phyloP scores from a whole-genome alignment of 2,888 invertebrate species.

The Alentia gelatinosa region DNA sequence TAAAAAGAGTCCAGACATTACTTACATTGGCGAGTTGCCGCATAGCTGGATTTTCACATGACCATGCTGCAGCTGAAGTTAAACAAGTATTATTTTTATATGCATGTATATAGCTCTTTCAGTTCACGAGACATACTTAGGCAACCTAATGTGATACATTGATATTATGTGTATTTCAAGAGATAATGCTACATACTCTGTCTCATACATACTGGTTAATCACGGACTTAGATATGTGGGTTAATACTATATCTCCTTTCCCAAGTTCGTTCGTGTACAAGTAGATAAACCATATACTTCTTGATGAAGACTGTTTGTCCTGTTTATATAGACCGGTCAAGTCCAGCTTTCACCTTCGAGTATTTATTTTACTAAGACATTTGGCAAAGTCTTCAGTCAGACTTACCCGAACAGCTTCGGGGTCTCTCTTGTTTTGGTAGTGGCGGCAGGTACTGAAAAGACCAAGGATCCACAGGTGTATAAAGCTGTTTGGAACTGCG shows the following conservation, averaged over 20 bases:
- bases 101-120: too few relatives aligned
- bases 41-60: slow-evolving; percentile 55
- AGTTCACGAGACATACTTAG: too few relatives aligned
- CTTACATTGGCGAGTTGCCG: slow-evolving; percentile 55
- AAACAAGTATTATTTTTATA: background rate
- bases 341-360: background rate
- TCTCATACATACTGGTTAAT: too few relatives aligned
- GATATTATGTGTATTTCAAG: too few relatives aligned
- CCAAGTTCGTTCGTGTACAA: too few relatives aligned
- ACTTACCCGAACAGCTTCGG: background rate
- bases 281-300: too few relatives aligned
- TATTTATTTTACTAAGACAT: background rate
- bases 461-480: slow-evolving; percentile 3
- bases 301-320: too few relatives aligned
- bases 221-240: too few relatives aligned
- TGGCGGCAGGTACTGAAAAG: slow-evolving; percentile 54
- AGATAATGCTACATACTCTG: too few relatives aligned
- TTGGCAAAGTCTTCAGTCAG: background rate
- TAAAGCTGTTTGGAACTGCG: background rate
- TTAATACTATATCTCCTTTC: too few relatives aligned
- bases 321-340: background rate
- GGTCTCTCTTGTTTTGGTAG: slow-evolving; percentile 51
- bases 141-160: too few relatives aligned
- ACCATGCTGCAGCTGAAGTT: slow-evolving; percentile 55
- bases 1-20: too few relatives aligned